Evolutionary conservation across 1,140 invertebrate species (phyloP).

Genomic region (Pseudomyrmex pallidus): DNA sequence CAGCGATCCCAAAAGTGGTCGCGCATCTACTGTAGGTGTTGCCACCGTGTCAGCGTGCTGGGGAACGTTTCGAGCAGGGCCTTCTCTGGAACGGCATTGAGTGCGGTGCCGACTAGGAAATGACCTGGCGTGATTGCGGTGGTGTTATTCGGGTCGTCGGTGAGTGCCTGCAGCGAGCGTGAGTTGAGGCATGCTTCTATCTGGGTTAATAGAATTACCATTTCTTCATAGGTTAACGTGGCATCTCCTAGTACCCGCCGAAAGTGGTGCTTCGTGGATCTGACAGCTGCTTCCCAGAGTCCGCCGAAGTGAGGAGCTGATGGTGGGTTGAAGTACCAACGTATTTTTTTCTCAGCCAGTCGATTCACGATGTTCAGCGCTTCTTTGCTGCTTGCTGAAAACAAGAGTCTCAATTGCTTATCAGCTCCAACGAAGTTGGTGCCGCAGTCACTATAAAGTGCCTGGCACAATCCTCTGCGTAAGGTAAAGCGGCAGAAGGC

Average conservation of each 20-base stretch:
- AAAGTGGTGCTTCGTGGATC: background rate
- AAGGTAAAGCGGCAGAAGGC: constrained; percentile 64
- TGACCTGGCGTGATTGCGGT: background rate
- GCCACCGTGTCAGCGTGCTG: background rate
- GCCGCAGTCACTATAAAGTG: constrained; percentile 75
- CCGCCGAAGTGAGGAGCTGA: constrained; percentile 67
- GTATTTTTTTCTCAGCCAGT: background rate
- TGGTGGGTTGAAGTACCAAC: constrained; percentile 38
- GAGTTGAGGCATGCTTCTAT: background rate
- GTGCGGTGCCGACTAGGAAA: background rate
- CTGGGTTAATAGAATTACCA: background rate
- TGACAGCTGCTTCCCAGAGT: constrained; percentile 70
- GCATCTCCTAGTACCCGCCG: background rate
- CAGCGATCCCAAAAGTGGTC: background rate
- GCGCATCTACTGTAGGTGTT: background rate
- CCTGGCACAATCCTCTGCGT: constrained; percentile 47
- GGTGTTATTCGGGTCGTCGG: background rate
- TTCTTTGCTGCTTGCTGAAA: background rate
- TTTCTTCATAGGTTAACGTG: background rate
- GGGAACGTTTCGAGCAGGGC: background rate
- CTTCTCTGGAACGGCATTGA: background rate
- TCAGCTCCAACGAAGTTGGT: constrained; percentile 78
- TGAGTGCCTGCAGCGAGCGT: background rate
- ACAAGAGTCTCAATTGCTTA: constrained; percentile 57
- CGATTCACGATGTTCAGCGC: background rate